Conservation (phyloP, 2,113 vertebrate species). For the Melanotaenia duboulayi region DNA sequence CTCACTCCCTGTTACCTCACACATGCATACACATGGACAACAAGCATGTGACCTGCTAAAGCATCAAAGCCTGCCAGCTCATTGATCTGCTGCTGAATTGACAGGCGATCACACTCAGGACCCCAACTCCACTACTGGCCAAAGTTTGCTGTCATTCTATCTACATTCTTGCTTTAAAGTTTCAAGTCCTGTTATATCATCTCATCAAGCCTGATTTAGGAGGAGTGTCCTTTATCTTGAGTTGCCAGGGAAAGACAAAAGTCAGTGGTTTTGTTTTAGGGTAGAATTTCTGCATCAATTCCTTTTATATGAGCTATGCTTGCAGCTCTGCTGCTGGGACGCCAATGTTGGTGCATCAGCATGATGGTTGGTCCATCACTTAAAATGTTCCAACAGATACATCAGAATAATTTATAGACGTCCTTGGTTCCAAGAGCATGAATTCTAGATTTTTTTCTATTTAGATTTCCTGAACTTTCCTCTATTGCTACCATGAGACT, state of each 20-base stretch:
- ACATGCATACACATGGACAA: slow-evolving; percentile 41
- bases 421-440: background rate
- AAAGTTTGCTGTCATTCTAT: slow-evolving; percentile 48
- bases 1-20: slow-evolving; percentile 69
- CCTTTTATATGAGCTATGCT: slow-evolving; percentile 4
- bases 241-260: slow-evolving; percentile 11
- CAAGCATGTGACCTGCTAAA: slow-evolving; percentile 63
- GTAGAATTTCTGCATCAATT: slow-evolving; percentile 10
- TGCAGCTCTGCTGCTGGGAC: background rate
- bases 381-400: background rate
- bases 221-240: slow-evolving; percentile 36
- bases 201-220: slow-evolving; percentile 15
- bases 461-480: background rate
- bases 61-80: slow-evolving; percentile 71
- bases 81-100: slow-evolving; percentile 63
- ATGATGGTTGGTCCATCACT: background rate
- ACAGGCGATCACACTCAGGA: slow-evolving; percentile 58
- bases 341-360: background rate
- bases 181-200: slow-evolving; percentile 35
- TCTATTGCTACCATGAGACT: background rate
- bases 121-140: slow-evolving; percentile 58
- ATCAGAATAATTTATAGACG: background rate
- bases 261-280: background rate
- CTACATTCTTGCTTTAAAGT: slow-evolving; percentile 62
- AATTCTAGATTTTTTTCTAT: no score